These are phyloP conservation scores for Osmerus eperlanus DNA, from an alignment of 2,113 vertebrate species.

Conservation along the genomic window DNA sequence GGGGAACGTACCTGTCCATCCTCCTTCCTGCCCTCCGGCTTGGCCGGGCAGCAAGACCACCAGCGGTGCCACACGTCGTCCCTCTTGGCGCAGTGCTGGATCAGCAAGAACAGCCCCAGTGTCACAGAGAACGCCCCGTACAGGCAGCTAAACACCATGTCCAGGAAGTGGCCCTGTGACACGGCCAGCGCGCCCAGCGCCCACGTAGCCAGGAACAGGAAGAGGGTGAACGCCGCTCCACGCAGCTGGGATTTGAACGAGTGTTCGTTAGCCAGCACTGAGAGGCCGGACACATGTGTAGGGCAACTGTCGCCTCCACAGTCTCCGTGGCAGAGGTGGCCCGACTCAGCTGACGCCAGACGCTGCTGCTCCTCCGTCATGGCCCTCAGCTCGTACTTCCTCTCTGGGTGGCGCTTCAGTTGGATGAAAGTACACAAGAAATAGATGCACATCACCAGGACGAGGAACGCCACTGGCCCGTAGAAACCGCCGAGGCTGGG, in stretches of 20 bases:
- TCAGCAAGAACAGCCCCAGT: constrained; percentile 92
- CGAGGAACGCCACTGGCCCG: constrained; percentile 75
- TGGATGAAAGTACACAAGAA: constrained; percentile 80
- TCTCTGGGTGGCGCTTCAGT: constrained; percentile 80
- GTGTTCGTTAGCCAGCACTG: constrained; percentile 91
- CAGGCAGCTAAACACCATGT: constrained; percentile 99
- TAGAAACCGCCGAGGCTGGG: constrained; percentile 85
- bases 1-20: constrained; percentile 30
- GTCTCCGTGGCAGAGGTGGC: constrained; percentile 62
- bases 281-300: constrained; percentile 68
- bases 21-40: constrained; percentile 36
- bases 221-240: constrained; percentile 87
- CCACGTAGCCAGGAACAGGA: constrained; percentile 92
- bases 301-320: constrained; percentile 35
- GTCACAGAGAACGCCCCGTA: constrained; percentile 97
- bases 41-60: constrained; percentile 86
- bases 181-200: constrained; percentile 92
- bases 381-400: constrained; percentile 80
- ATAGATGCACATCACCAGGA: constrained; percentile 80
- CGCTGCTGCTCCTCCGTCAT: constrained; percentile 77
- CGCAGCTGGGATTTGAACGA: constrained; percentile 93
- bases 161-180: constrained; percentile 90
- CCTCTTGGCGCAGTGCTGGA: constrained; percentile 97
- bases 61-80: constrained; percentile 98
- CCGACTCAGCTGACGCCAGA: constrained; percentile 67